phyloP scores from a whole-genome alignment of 2,797 vertebrate genomes.

The Cuculus canorus region DNA sequence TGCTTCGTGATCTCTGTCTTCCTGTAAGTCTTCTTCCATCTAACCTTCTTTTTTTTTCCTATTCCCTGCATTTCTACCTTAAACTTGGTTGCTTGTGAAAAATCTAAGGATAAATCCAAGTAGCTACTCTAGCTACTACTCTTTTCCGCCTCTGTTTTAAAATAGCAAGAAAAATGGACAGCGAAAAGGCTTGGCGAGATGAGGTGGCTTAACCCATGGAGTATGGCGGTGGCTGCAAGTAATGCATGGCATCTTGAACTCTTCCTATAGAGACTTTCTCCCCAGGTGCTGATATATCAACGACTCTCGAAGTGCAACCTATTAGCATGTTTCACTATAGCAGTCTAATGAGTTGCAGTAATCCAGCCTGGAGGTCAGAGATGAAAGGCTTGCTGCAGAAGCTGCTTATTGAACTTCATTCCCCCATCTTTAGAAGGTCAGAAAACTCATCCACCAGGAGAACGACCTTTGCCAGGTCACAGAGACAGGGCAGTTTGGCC shows the following conservation, averaged over 20 bases:
- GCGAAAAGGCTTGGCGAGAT: neutral
- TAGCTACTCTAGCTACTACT: neutral
- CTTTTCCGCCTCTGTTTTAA: neutral
- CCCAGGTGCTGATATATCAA: neutral
- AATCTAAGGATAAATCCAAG: neutral
- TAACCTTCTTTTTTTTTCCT: neutral
- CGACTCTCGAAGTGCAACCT: neutral
- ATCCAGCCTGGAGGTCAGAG: conserved; percentile 54
- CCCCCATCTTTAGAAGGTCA: conserved; percentile 14
- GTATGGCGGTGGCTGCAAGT: neutral
- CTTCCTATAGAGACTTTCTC: conserved; percentile 13
- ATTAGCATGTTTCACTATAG: conserved; percentile 37
- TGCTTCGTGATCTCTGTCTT: conserved; percentile 1
- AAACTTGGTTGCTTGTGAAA: neutral
- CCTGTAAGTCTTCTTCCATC: neutral
- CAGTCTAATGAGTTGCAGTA: conserved; percentile 39
- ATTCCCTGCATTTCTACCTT: neutral
- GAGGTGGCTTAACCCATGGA: neutral
- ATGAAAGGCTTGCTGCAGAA: conserved; percentile 36
- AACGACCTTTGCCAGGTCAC: neutral
- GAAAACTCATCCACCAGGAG: neutral
- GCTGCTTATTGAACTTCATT: conserved; percentile 13
- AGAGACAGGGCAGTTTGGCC: neutral
- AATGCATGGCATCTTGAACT: neutral
- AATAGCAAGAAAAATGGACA: neutral